A percentile compares a stretch with the other conserved stretches of the same genome.
phyloP scores from a whole-genome alignment of 2,888 invertebrate species.

The Protophormia terraenovae region DNA sequence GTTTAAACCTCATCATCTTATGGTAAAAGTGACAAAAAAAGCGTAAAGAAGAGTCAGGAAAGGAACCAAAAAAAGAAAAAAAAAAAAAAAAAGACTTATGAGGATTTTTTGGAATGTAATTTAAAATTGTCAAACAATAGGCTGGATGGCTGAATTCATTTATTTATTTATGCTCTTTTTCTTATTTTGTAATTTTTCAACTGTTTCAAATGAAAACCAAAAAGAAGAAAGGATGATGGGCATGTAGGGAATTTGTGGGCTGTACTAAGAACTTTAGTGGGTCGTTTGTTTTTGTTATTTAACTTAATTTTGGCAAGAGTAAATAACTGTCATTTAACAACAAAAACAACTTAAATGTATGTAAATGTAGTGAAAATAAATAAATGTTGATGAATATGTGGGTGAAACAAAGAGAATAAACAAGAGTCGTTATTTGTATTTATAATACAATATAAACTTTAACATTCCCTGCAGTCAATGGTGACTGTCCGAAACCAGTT shows the following conservation, averaged over 20 bases:
- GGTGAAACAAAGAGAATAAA: not conserved
- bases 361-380: not conserved
- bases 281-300: not conserved
- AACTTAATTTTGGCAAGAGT: constrained; percentile 3
- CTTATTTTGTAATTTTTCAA: not conserved
- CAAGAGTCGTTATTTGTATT: not conserved
- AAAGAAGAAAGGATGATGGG: not conserved
- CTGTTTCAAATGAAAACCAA: not conserved
- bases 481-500: too few species aligned
- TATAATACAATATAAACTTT: not conserved
- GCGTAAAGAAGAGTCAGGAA: too few species aligned
- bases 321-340: constrained; percentile 20
- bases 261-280: not conserved
- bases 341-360: not conserved
- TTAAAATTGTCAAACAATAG: not conserved
- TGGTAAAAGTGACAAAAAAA: not conserved
- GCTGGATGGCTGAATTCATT: not conserved
- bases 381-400: not conserved
- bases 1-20: not conserved
- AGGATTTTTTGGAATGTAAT: constrained; percentile 5
- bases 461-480: too few species aligned
- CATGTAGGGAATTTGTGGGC: not conserved
- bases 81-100: not conserved
- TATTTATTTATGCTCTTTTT: not conserved
- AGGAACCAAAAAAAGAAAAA: too few species aligned